Evolutionary conservation across 1,140 invertebrate genomes (phyloP).

Genomic region (Hirudo medicinalis): DNA sequence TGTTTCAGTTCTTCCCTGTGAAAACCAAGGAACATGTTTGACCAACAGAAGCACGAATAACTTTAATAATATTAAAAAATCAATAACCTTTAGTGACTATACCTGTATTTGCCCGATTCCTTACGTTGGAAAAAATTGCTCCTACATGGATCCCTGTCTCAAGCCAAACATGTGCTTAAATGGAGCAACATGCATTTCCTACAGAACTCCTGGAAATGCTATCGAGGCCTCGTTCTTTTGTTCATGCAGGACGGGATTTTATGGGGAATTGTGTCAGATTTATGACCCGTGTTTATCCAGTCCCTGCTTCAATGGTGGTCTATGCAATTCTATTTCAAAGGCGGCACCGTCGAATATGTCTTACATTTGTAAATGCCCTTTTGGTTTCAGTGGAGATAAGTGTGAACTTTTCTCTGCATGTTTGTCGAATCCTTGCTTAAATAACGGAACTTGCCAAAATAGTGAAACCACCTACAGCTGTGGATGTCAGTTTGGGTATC

Average conservation of each 20-base stretch:
- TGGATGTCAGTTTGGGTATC: conserved; percentile 6
- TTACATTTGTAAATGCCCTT: conserved; percentile 27
- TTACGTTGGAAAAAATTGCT: conserved; percentile 40
- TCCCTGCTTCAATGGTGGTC: conserved; percentile 29
- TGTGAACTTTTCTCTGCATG: conserved; percentile 27
- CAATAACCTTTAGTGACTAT: conserved; percentile 24
- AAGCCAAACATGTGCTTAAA: background rate
- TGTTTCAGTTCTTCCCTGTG: background rate
- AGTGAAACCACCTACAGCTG: background rate
- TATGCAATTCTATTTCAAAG: background rate
- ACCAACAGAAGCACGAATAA: conserved; percentile 1
- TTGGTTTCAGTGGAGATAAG: background rate
- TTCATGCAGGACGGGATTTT: conserved; percentile 27
- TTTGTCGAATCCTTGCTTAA: conserved; percentile 27
- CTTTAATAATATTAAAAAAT: background rate
- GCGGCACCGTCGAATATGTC: background rate
- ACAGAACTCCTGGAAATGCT: background rate
- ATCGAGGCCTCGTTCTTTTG: background rate
- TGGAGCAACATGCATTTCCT: background rate
- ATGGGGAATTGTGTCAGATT: conserved; percentile 35
- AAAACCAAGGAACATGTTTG: background rate
- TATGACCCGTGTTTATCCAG: conserved; percentile 33
- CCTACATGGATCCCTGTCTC: conserved; percentile 59
- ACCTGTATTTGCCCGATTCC: conserved; percentile 44
- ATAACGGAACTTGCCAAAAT: conserved; percentile 21